Evolutionary conservation across 2,797 vertebrate species (phyloP).

Genomic region (Gouania willdenowi): DNA sequence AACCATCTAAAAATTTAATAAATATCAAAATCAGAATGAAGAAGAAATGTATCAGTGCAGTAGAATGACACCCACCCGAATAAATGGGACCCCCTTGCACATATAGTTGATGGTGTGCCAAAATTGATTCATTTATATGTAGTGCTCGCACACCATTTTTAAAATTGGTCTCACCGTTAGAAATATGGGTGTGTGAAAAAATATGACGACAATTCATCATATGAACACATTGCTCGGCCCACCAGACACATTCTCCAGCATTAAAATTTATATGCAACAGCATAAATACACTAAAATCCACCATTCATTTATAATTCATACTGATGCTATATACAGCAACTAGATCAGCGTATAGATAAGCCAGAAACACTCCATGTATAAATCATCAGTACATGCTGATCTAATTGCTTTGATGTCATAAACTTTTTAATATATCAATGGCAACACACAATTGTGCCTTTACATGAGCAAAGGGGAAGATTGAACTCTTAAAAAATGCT

Average conservation of each 20-base stretch:
- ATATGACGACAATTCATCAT: conserved; percentile 8
- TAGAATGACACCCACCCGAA: neutral
- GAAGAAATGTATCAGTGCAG: no score
- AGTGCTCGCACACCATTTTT: neutral
- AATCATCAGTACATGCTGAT: no score
- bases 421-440: no score
- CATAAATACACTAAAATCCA: conserved; percentile 8
- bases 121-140: conserved; percentile 6
- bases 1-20: no score
- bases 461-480: no score
- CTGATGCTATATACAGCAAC: neutral
- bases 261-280: neutral
- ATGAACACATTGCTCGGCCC: no score
- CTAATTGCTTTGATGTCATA: no score
- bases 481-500: no score
- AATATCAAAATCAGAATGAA: no score
- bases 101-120: conserved; percentile 5
- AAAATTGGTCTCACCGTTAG: neutral
- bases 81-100: neutral
- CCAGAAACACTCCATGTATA: no score
- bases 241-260: neutral
- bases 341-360: no score
- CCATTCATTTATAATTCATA: neutral
- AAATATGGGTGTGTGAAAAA: conserved; percentile 2
- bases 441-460: no score